Evolutionary conservation across 1,140 invertebrate genomes (phyloP), one percentile per base, ranked within the genome.

Genomic region (Drusus annulatus): DNA sequence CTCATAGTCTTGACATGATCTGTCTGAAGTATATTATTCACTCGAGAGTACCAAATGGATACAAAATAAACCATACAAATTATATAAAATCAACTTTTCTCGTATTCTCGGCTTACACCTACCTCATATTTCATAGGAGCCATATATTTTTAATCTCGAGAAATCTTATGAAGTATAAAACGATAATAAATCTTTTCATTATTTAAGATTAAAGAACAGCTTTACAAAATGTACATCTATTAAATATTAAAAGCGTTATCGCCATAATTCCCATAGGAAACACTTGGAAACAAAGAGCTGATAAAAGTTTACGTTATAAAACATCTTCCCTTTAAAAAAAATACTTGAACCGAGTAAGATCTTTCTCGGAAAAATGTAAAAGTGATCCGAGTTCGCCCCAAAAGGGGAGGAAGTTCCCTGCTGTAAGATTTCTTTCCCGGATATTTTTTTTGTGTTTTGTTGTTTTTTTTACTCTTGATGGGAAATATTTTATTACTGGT

Each of bases 261-360:
- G 45, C 45, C 28, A 28, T n/a, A 19, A 25, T 15, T 71, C 68
- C 68, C 68, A 15, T 15, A 50, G 13, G 68, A 65, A 28, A 6
- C 68, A 15, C 19, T n/a, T 71, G 45, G 50, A 71, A 71, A 71
- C 68, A 71, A 71, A 71, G 68, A 51, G 50, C 68, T 15, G 45
- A 71, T 71, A 71, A 71, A 71, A 51, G 45, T 71, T 71, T 23
- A 71, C 19, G 50, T 71, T 71, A 54, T 71, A 21, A 52, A 71
- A 54, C 13, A 28, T 45, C 1, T 71, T 21, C 51, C 23, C 45
- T 19, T 50, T 69, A 28, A 28, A 51, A 51, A 65, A 36, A 65
- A 65, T 16, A 15, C 62, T 65, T 36, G 62, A 28, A 31, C 16
- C 25, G 17, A 36, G n/a, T 65, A 28, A 65, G 62, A 65, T 31